Evolutionary conservation across 2,888 invertebrate genomes (phyloP).

Genomic region (Nebria salina): DNA sequence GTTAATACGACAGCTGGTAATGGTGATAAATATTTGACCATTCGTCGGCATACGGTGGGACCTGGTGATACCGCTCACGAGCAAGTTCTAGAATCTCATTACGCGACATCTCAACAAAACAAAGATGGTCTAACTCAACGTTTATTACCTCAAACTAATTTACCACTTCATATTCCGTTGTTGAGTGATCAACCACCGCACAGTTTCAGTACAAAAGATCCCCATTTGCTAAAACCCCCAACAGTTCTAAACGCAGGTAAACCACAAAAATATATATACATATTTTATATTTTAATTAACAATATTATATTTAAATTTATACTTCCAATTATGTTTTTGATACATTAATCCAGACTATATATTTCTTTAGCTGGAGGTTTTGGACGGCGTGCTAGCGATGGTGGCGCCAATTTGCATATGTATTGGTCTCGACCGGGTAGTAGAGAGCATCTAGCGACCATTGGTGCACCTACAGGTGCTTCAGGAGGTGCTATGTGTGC

Average conservation of each 20-base stretch:
- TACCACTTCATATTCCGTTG: constrained; percentile 84
- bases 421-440: constrained; percentile 68
- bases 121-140: constrained; percentile 59
- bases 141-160: constrained; percentile 80
- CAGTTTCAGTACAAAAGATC: constrained; percentile 90
- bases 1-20: constrained; percentile 49
- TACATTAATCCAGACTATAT: too few relatives aligned
- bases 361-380: constrained; percentile 74
- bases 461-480: constrained; percentile 7
- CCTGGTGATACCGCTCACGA: constrained; percentile 90
- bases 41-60: constrained; percentile 91
- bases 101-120: constrained; percentile 59
- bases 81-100: constrained; percentile 71
- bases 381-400: constrained; percentile 93
- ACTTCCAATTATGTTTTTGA: too few relatives aligned
- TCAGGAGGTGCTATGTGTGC: background rate
- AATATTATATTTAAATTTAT: too few relatives aligned
- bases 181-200: constrained; percentile 85
- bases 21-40: constrained; percentile 68
- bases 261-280: too few relatives aligned
- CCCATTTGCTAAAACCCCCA: constrained; percentile 93
- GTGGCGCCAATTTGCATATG: constrained; percentile 90
- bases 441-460: constrained; percentile 60
- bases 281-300: background rate
- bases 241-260: constrained; percentile 84